Conservation (phyloP, 2,113 vertebrate genomes). For the Collichthys lucidus region DNA sequence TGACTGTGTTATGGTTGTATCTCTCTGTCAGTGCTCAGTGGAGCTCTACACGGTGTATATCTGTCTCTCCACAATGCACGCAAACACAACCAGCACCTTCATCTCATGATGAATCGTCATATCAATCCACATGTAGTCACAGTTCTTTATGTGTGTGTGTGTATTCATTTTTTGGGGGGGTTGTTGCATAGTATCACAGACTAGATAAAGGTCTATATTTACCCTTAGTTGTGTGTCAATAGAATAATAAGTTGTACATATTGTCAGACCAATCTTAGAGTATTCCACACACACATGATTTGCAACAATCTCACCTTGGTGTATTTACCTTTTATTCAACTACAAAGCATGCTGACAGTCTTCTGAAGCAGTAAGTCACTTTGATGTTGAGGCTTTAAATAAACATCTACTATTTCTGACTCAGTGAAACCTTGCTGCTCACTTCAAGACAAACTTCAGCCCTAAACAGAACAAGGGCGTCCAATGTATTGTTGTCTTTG, state of each 20-base stretch:
- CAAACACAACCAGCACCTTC: not conserved
- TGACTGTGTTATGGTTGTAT: slow-evolving; percentile 20
- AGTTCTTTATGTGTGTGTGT: slow-evolving; percentile 6
- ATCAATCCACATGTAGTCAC: slow-evolving; percentile 18
- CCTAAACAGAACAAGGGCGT: slow-evolving; percentile 66
- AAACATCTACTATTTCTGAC: slow-evolving; percentile 55
- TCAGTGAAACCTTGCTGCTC: slow-evolving; percentile 48
- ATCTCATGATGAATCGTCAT: slow-evolving; percentile 46
- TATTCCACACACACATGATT: not conserved
- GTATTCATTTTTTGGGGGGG: not conserved
- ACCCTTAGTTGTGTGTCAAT: not conserved
- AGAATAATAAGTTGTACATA: slow-evolving; percentile 9
- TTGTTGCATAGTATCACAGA: slow-evolving; percentile 7
- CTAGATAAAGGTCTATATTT: slow-evolving; percentile 26
- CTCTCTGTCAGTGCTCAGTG: slow-evolving; percentile 41
- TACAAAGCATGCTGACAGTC: slow-evolving; percentile 29
- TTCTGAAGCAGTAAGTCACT: slow-evolving; percentile 38
- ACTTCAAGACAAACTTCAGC: slow-evolving; percentile 59
- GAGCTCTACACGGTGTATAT: slow-evolving; percentile 24
- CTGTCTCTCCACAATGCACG: slow-evolving; percentile 9
- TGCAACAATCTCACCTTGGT: slow-evolving; percentile 17
- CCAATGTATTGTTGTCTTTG: slow-evolving; percentile 63
- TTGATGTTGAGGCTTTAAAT: slow-evolving; percentile 65
- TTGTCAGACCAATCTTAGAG: not conserved
- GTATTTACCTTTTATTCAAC: slow-evolving; percentile 31